Evolutionary conservation across 2,797 vertebrate genomes (phyloP), one percentile per base, ranked within the genome.

Genomic region (Xenopus petersii): DNA sequence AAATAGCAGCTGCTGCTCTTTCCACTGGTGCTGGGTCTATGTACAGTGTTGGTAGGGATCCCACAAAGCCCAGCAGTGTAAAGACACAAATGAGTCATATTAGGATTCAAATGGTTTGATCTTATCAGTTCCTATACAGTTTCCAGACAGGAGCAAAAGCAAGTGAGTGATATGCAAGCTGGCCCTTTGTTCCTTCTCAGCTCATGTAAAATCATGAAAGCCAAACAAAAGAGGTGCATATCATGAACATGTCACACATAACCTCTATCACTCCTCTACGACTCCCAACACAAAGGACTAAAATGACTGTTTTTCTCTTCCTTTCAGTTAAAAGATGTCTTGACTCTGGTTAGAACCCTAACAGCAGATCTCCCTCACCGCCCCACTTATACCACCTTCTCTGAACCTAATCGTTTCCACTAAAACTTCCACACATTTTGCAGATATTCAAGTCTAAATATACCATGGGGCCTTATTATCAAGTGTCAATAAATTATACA

Each of bases 91-190:
- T 49, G 64, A 64, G 12, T 68, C 47, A 67, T 58, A 71, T 61
- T 60, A 60, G 42, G 68, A 60, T 60, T 56, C 55, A 70, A 70
- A 60, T 30, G 33, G 17, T 61, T 65, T 61, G 46, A 65, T 67
- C 71, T 79, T 79, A 79, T 79, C 77, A 79, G 71, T 66, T 60
- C 46, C 51, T 67, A 16, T 46, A 21, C 76, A 79, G 61, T 70
- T 74, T 79, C 46, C 67, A 74, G 71, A 71, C 76, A 64, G 42
- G 54, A 79, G 70, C 70, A 79, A 79, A 75, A 74, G 58, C 33
- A 17, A 70, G 54, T 79, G 71, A 79, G 77, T 79, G 77, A 79
- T 55, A 74, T 64, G 71, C 77, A 79, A 79, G 71, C 77, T 79
- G 77, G 61, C 67, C 61, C 46, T 69, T 79, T 79, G 77, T 79